A percentile compares a stretch with the other conserved stretches of the same genome.
phyloP scores from a whole-genome alignment of 2,797 vertebrate species.

The Gambusia yucatana region DNA sequence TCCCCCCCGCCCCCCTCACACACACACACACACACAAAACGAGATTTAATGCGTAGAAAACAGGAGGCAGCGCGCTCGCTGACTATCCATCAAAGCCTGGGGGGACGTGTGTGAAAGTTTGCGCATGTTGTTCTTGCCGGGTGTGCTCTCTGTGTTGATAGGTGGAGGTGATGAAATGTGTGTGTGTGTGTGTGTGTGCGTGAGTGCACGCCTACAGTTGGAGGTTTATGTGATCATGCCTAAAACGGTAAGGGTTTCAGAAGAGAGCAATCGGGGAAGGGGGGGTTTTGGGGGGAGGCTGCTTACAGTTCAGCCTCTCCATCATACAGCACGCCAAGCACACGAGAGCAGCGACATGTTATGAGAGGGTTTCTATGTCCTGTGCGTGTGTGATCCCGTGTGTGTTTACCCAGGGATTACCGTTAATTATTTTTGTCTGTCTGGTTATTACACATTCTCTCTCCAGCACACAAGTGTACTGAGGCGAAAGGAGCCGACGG shows the following conservation, averaged over 20 bases:
- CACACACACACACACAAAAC: conserved; percentile 64
- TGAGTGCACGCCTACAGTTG: conserved; percentile 50
- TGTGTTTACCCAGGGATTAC: conserved; percentile 69
- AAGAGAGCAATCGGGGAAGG: conserved; percentile 47
- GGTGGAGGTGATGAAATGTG: conserved; percentile 53
- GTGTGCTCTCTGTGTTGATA: conserved; percentile 45
- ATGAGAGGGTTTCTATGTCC: conserved; percentile 81
- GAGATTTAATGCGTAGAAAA: conserved; percentile 80
- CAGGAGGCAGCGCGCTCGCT: conserved; percentile 72
- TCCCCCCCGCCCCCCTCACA: conserved; percentile 17
- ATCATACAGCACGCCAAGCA: conserved; percentile 74
- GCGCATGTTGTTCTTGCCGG: conserved; percentile 55
- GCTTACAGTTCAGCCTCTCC: conserved; percentile 74
- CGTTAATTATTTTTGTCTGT: conserved; percentile 73
- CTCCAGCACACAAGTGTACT: conserved; percentile 45
- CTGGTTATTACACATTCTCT: conserved; percentile 66
- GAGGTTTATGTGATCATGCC: conserved; percentile 41
- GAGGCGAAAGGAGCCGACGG: not conserved
- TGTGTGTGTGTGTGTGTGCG: conserved; percentile 42
- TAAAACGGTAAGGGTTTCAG: conserved; percentile 54
- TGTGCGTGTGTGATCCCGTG: conserved; percentile 41
- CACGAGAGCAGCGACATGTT: conserved; percentile 72
- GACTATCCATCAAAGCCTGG: conserved; percentile 84
- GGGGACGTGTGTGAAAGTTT: conserved; percentile 67
- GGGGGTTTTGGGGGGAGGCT: conserved; percentile 10